phyloP scores from a whole-genome alignment of 1,140 invertebrate species.

The Mizuhopecten yessoensis region DNA sequence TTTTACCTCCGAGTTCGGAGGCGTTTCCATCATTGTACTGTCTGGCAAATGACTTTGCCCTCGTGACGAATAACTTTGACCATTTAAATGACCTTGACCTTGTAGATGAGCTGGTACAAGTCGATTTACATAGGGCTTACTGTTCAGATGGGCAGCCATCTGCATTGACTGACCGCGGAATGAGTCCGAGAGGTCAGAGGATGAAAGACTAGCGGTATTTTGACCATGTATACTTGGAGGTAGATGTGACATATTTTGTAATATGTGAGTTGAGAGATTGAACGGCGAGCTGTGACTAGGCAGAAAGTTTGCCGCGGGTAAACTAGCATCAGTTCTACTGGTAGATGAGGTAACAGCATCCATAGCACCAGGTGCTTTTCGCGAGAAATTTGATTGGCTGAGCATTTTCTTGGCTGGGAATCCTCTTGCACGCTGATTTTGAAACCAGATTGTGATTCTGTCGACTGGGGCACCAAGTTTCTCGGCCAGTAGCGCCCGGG shows the following conservation, averaged over 20 bases:
- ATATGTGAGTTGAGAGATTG: not conserved
- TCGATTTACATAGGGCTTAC: not conserved
- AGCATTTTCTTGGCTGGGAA: conserved; percentile 60
- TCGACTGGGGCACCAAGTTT: conserved; percentile 61
- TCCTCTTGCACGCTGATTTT: conserved; percentile 60
- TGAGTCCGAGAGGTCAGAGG: not conserved
- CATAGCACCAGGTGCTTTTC: conserved; percentile 45
- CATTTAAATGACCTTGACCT: conserved; percentile 38
- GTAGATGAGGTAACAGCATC: not conserved
- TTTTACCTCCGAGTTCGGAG: not conserved
- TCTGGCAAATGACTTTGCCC: not conserved
- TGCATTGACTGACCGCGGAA: not conserved
- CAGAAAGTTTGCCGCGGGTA: not conserved
- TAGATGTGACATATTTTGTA: not conserved
- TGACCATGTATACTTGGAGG: not conserved
- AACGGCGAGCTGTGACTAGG: not conserved
- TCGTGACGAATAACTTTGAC: not conserved
- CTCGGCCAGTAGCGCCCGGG: conserved; percentile 57
- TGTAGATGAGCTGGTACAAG: conserved; percentile 32
- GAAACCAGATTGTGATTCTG: conserved; percentile 62
- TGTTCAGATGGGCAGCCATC: not conserved
- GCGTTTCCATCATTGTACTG: not conserved
- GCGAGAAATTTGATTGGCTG: conserved; percentile 49
- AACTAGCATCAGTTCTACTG: conserved; percentile 8
- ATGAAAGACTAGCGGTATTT: conserved; percentile 13